Percentiles rank a stretch among this genome's conserved stretches.
Evolutionary conservation across 2,888 invertebrate genomes (phyloP).

Genomic region (Danaus chrysippus): DNA sequence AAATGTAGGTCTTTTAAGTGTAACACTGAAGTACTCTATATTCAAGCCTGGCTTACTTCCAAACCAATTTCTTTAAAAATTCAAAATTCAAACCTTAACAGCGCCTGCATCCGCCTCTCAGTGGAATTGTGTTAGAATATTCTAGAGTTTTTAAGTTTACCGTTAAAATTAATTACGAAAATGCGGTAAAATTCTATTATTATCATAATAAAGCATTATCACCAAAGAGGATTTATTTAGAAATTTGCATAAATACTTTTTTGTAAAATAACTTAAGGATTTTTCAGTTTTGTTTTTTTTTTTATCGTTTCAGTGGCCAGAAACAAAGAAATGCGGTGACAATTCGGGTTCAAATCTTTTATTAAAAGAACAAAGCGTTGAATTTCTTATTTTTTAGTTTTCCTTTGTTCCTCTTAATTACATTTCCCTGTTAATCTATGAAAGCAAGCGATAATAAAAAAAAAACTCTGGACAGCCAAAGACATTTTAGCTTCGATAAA

Average conservation of each 20-base stretch:
- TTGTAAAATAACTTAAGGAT: background rate
- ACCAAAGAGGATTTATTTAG: too few species aligned
- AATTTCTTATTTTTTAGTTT: background rate
- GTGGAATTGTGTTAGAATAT: background rate
- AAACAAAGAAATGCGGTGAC: background rate
- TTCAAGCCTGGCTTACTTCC: conserved; percentile 22
- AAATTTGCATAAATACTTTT: background rate
- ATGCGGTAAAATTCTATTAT: too few species aligned
- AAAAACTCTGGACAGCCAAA: background rate
- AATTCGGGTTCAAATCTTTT: background rate
- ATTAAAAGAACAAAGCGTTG: conserved; percentile 4
- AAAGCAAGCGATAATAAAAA: background rate
- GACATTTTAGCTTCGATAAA: background rate
- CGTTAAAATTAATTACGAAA: too few species aligned
- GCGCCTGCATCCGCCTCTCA: conserved; percentile 10
- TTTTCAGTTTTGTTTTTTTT: too few species aligned
- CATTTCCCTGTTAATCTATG: background rate
- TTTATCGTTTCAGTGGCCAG: background rate
- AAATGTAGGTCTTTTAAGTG: conserved; percentile 2
- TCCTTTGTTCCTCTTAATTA: conserved; percentile 3
- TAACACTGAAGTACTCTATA: conserved; percentile 4
- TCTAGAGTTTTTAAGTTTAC: too few species aligned
- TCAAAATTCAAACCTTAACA: conserved; percentile 21
- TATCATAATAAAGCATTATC: too few species aligned
- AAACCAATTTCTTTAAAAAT: conserved; percentile 31